Percentiles rank a stretch among this genome's conserved stretches.
phyloP scores from a whole-genome alignment of 1,140 invertebrate species.

The Acromyrmex echinatior region DNA sequence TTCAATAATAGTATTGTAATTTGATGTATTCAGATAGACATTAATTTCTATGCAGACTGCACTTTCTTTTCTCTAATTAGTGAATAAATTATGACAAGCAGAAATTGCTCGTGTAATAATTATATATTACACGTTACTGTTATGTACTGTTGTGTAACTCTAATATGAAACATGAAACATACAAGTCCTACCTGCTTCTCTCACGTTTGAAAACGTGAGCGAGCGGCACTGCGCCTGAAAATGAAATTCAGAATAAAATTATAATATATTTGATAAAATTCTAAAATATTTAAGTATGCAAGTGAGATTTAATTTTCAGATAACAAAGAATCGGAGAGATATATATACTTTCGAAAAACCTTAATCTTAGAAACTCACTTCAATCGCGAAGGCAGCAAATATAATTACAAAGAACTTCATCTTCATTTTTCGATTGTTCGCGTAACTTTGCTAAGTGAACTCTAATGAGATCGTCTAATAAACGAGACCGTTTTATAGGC shows the following conservation, averaged over 20 bases:
- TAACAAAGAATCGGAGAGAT: background rate
- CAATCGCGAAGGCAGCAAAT: background rate
- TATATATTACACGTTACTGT: background rate
- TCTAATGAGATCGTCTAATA: constrained; percentile 4
- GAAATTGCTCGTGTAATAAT: background rate
- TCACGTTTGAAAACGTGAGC: background rate
- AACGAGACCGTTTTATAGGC: constrained; percentile 63
- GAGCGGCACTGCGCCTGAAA: constrained; percentile 31
- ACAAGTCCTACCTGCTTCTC: constrained; percentile 7
- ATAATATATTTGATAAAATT: background rate
- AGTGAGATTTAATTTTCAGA: background rate
- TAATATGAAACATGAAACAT: background rate
- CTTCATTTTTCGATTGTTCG: background rate
- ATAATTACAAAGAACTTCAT: constrained; percentile 30
- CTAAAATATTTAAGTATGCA: background rate
- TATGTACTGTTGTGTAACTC: background rate
- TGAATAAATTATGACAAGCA: background rate
- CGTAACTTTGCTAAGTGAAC: background rate
- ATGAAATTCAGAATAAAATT: background rate
- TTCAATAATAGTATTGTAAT: background rate
- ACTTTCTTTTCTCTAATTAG: background rate
- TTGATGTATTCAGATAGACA: constrained; percentile 11
- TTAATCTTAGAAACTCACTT: constrained; percentile 35
- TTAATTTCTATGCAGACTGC: background rate
- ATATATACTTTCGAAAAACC: background rate